Evolutionary conservation across 2,888 invertebrate genomes (phyloP), one percentile per base, ranked within the genome.

Genomic region (Conchocele bisecta): DNA sequence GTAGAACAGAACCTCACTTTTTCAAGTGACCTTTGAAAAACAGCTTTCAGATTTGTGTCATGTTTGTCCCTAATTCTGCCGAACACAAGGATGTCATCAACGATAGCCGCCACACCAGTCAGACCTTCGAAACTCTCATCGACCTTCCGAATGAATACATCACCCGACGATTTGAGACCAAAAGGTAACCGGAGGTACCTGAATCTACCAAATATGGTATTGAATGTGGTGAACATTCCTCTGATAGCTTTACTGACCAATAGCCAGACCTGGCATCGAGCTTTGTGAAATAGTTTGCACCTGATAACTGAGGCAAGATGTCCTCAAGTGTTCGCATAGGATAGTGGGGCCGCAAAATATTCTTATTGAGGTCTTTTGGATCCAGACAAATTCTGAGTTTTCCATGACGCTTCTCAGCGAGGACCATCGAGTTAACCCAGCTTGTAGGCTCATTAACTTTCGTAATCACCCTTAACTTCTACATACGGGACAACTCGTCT

Each of bases 391-490:
- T 46, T 22, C 81, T 41, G 7, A 83, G 22, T 61, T 81, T 77
- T 15, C 78, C 79, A 29, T 7, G 50, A 15, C 48, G 56, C 39
- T 59, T 75, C 75, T 42, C 64, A 28, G n/a, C 74, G 71, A 35
- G 2, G 37, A 26, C 48, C 69, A 51, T n/a, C 70, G 75, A 39
- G 59, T 57, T 81, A 9, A 82, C 81, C 82, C 83, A 83, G 31
- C 72, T 68, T 41, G 79, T 79, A 9, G 79, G 82, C 41, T 79
- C n/a, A n/a, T n/a, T n/a, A n/a, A n/a, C n/a, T n/a, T n/a, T n/a
- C n/a, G n/a, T n/a, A n/a, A n/a, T n/a, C n/a, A n/a, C n/a, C n/a
- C n/a, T n/a, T n/a, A n/a, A n/a, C n/a, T n/a, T n/a, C n/a, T n/a
- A n/a, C n/a, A n/a, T n/a, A n/a, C n/a, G n/a, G n/a, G n/a, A n/a